A percentile compares a stretch with the other conserved stretches of the same genome.
Conservation (phyloP, 2,888 invertebrate genomes). For the Magallana nippona region DNA sequence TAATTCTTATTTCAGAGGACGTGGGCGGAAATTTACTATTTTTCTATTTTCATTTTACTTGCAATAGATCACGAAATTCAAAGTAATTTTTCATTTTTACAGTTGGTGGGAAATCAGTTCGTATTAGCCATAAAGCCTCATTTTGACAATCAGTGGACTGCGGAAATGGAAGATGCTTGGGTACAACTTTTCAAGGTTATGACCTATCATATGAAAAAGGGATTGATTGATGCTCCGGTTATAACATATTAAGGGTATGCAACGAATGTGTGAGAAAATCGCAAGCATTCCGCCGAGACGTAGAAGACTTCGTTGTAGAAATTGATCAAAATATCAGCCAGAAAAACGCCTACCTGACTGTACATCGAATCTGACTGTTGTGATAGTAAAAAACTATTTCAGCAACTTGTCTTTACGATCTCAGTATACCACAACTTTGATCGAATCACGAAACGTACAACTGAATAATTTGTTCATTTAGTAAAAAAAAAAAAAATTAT, state of each 20-base stretch:
- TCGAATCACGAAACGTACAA: too few relatives aligned
- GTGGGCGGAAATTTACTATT: too few relatives aligned
- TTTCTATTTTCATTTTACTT: too few relatives aligned
- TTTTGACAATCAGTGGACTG: constrained; percentile 43
- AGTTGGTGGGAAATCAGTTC: constrained; percentile 50
- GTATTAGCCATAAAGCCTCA: constrained; percentile 49
- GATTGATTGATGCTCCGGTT: constrained; percentile 35
- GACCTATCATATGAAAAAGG: constrained; percentile 47
- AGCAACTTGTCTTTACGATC: too few relatives aligned
- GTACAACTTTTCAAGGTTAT: constrained; percentile 44
- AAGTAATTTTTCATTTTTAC: not conserved
- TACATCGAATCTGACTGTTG: not conserved
- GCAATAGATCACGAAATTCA: too few relatives aligned
- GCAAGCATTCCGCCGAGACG: not conserved
- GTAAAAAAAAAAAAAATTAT: too few relatives aligned
- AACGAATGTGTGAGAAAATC: not conserved
- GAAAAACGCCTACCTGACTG: not conserved
- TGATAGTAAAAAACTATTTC: not conserved
- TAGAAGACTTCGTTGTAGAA: not conserved
- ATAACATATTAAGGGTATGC: constrained; percentile 14
- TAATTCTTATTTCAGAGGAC: not conserved
- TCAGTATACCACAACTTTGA: too few relatives aligned
- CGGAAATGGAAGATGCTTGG: constrained; percentile 45
- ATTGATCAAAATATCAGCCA: not conserved
- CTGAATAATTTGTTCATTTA: too few relatives aligned